Evolutionary conservation across 92 coral and sea anemone species (phyloP).

Genomic region (Umimayanthus chanpuru): DNA sequence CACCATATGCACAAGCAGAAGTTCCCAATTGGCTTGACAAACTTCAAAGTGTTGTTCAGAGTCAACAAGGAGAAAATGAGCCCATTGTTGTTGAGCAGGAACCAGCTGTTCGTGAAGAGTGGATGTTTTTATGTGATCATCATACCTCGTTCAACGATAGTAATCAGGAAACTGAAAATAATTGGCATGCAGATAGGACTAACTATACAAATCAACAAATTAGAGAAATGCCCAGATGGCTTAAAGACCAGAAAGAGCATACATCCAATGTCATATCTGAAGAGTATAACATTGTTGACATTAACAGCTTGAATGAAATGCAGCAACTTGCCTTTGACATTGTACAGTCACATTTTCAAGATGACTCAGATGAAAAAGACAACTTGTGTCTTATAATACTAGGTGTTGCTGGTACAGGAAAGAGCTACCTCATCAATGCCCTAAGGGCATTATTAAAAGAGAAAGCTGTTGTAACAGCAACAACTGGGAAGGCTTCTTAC

Average conservation of each 20-base stretch:
- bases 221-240: slow-evolving; percentile 50
- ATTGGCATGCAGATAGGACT: slow-evolving; percentile 47
- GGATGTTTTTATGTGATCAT: slow-evolving; percentile 60
- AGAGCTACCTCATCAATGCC: slow-evolving; percentile 54
- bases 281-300: slow-evolving; percentile 37
- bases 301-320: slow-evolving; percentile 29
- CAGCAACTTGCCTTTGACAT: slow-evolving; percentile 68
- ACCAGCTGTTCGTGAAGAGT: slow-evolving; percentile 47
- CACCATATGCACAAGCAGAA: slow-evolving; percentile 52
- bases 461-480: slow-evolving; percentile 38
- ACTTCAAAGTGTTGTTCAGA: slow-evolving; percentile 54
- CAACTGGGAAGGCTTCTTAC: slow-evolving; percentile 65
- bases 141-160: slow-evolving; percentile 43
- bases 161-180: slow-evolving; percentile 14
- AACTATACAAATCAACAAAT: slow-evolving; percentile 45
- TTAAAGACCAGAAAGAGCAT: slow-evolving; percentile 27
- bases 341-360: slow-evolving; percentile 45
- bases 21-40: slow-evolving; percentile 69
- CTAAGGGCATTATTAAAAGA: slow-evolving; percentile 4
- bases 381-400: slow-evolving; percentile 44
- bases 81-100: slow-evolving; percentile 22
- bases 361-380: slow-evolving; percentile 36
- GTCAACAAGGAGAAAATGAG: slow-evolving; percentile 41
- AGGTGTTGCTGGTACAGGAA: slow-evolving; percentile 62
- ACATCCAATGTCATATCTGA: slow-evolving; percentile 23